Base-by-base conservation (phyloP, 2,888 invertebrate species). In the Chaitophorus viminalis region DNA sequence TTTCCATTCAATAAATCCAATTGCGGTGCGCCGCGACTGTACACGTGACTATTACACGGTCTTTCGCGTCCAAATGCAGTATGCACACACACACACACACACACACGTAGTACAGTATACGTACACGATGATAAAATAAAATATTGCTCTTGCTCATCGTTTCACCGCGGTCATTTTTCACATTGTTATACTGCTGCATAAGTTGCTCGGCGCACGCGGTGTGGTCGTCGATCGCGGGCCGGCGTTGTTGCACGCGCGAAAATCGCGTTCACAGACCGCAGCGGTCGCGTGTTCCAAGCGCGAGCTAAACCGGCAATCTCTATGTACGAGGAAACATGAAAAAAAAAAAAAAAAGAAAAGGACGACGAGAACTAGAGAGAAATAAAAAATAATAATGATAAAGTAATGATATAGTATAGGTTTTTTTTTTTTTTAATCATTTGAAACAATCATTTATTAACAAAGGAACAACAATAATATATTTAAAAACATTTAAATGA, bases 401-500 rank as follows among this genome's bases (percentile, higher is more conserved):
- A 21, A 74, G 18, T 14, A 31, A 74, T 25, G 31, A 39, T 17
- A 39, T 46, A 33, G 36, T 33, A 21, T n/a, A 72, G 72, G 46
- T 70, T 36, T 78, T 78, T 79, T 83, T 75, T 82, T 54, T 75
- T 70, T 85, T 79, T 79, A 86, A 86, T 87, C 74, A 81, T 87
- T 81, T 65, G 79, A 87, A 87, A 87, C 87, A 87, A 87, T 87
- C 87, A 81, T 87, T 87, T 87, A 87, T 87, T 74, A 87, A 87
- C 87, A 87, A 87, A 87, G 87, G 87, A 87, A 87, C 87, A 87
- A 87, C 87, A 87, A 87, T 81, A 87, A 87, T 87, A 87, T 87
- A 87, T 87, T 74, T 87, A 79, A 79, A 83, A 79, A 81, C 81
- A 87, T 87, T 81, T 74, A 81, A 87, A 87, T 81, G 81, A 87